Evolutionary conservation across 2,113 vertebrate species (phyloP).

Genomic region (Nettapus auritus): DNA sequence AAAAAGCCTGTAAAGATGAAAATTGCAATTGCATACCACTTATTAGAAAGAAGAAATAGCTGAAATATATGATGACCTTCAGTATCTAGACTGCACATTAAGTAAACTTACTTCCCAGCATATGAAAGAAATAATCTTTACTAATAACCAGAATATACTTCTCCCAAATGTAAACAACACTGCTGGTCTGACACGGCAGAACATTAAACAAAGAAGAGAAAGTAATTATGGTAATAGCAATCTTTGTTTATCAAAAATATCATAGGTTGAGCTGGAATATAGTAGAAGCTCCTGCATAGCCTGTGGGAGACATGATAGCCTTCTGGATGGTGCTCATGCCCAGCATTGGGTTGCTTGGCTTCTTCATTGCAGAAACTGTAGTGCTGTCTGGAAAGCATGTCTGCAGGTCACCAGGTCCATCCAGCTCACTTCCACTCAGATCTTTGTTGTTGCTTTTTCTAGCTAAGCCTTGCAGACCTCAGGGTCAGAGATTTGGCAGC

Average conservation of each 20-base stretch:
- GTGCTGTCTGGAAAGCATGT: neutral
- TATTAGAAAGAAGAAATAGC: neutral
- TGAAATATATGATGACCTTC: neutral
- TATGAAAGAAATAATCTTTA: neutral
- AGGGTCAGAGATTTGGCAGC: neutral
- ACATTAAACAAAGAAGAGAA: neutral
- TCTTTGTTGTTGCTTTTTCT: neutral
- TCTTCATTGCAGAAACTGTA: neutral
- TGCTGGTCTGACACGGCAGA: neutral
- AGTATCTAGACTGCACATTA: neutral
- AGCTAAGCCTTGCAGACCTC: neutral
- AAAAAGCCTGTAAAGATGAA: neutral
- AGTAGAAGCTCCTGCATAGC: neutral
- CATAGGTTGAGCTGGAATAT: neutral
- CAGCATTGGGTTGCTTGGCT: fast-evolving
- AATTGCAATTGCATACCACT: neutral
- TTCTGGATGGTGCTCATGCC: neutral
- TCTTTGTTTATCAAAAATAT: neutral
- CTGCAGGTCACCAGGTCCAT: neutral
- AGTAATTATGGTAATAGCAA: neutral
- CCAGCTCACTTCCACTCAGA: neutral
- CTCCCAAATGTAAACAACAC: neutral
- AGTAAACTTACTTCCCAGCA: neutral
- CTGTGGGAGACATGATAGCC: fast-evolving
- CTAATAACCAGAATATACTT: neutral